phyloP scores from a whole-genome alignment of 2,797 vertebrate species.

The Spea hammondii region DNA sequence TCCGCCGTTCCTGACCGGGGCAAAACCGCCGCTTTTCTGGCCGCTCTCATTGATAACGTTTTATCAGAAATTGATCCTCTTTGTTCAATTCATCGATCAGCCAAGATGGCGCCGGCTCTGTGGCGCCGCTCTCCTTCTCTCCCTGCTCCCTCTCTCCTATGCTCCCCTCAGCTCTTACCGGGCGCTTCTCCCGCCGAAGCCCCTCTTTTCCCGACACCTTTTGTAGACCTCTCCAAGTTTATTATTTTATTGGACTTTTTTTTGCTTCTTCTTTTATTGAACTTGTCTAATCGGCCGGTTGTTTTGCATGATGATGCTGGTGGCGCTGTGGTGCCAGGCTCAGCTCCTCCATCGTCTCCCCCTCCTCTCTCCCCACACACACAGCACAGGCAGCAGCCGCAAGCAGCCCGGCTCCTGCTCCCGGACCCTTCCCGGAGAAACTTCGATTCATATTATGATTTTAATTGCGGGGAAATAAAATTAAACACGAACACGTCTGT shows the following conservation, averaged over 20 bases:
- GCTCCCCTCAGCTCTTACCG: conserved; percentile 52
- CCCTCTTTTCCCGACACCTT: conserved; percentile 1
- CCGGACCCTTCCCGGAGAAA: conserved; percentile 3
- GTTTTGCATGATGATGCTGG: conserved; percentile 61
- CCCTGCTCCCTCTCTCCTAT: conserved; percentile 52
- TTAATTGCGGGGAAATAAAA: no score
- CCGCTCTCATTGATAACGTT: conserved; percentile 82
- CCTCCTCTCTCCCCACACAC: conserved; percentile 23
- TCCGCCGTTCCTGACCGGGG: conserved; percentile 55
- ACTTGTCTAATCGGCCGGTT: conserved; percentile 37
- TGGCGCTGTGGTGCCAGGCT: conserved; percentile 67
- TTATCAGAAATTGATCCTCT: conserved; percentile 96
- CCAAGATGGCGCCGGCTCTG: conserved; percentile 77
- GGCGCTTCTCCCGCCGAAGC: conserved; percentile 24
- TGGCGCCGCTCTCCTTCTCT: conserved; percentile 64
- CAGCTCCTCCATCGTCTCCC: conserved; percentile 6
- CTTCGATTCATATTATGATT: background rate
- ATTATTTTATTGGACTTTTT: conserved; percentile 56
- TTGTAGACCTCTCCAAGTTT: conserved; percentile 32
- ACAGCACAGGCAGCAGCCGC: conserved; percentile 6
- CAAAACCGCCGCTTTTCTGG: conserved; percentile 52
- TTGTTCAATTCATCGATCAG: conserved; percentile 97
- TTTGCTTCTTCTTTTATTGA: conserved; percentile 45
- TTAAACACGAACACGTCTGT: no score
- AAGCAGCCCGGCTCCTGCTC: conserved; percentile 6